These are phyloP conservation scores for Pteronura brasiliensis DNA, from an alignment of 2,113 vertebrate species.

Conservation along the genomic window DNA sequence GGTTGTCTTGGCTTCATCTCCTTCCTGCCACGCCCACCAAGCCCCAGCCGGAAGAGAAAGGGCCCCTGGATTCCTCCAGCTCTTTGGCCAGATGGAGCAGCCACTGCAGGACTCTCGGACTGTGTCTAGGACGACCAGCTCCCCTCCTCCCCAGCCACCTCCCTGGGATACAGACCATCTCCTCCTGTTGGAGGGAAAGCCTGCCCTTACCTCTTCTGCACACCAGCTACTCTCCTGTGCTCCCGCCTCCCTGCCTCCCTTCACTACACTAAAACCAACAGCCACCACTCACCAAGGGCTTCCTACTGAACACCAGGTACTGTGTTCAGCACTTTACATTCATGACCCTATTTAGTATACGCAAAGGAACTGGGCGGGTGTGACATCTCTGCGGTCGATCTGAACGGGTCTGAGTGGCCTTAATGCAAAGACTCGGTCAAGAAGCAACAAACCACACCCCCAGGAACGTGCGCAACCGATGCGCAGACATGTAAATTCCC, in stretches of 20 bases:
- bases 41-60: neutral
- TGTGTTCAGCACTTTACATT: fast-evolving
- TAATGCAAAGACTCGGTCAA: neutral
- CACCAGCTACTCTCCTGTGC: neutral
- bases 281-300: neutral
- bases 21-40: neutral
- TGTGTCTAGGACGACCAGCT: neutral
- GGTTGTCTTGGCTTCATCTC: fast-evolving
- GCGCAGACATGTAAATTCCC: neutral
- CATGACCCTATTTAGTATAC: neutral
- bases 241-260: too few species aligned
- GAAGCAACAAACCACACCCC: fast-evolving
- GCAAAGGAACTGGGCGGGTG: fast-evolving
- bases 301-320: too few species aligned
- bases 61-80: fast-evolving
- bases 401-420: neutral
- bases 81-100: neutral
- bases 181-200: neutral
- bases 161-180: too few species aligned
- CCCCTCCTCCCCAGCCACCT: neutral
- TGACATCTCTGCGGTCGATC: fast-evolving
- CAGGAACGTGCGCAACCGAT: too few species aligned
- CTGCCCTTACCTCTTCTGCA: neutral
- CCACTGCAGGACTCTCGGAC: too few species aligned
- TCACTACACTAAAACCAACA: neutral